Evolutionary conservation across 2,888 invertebrate species (phyloP).

Genomic region (Amiota mariae): DNA sequence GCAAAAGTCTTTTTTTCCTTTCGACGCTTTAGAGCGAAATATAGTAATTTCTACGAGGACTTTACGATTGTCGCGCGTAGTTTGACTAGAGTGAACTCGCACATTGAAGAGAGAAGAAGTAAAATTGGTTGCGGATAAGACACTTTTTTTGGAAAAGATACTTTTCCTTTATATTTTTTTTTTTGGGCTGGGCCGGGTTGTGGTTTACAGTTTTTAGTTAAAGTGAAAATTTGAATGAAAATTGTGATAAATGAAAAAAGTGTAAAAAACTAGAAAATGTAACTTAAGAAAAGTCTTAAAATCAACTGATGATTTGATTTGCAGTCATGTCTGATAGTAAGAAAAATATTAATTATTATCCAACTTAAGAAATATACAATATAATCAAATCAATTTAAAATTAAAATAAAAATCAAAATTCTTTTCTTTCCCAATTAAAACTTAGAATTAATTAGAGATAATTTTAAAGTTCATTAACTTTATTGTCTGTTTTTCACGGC

Average conservation of each 20-base stretch:
- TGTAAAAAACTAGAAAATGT: not conserved
- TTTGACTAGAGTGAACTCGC: slow-evolving; percentile 49
- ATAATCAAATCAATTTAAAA: not conserved
- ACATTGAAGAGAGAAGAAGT: slow-evolving; percentile 48
- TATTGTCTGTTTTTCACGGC: not conserved
- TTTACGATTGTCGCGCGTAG: slow-evolving; percentile 21
- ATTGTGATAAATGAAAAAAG: not conserved
- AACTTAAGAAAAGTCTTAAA: no score
- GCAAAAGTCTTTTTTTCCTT: not conserved
- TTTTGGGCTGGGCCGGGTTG: slow-evolving; percentile 9
- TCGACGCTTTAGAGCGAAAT: not conserved
- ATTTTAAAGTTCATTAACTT: not conserved
- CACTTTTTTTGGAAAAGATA: not conserved
- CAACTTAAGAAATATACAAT: not conserved
- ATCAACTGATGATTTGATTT: no score
- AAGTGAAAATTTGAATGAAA: not conserved
- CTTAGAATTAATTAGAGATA: not conserved
- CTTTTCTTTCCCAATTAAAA: not conserved
- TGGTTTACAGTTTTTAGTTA: not conserved
- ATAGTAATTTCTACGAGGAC: not conserved
- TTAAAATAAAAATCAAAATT: not conserved
- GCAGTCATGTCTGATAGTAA: not conserved
- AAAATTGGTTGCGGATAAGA: not conserved
- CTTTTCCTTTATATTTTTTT: slow-evolving; percentile 5
- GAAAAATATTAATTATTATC: not conserved